Conservation (phyloP, 2,113 vertebrate genomes). For the Xenopus tropicalis region DNA sequence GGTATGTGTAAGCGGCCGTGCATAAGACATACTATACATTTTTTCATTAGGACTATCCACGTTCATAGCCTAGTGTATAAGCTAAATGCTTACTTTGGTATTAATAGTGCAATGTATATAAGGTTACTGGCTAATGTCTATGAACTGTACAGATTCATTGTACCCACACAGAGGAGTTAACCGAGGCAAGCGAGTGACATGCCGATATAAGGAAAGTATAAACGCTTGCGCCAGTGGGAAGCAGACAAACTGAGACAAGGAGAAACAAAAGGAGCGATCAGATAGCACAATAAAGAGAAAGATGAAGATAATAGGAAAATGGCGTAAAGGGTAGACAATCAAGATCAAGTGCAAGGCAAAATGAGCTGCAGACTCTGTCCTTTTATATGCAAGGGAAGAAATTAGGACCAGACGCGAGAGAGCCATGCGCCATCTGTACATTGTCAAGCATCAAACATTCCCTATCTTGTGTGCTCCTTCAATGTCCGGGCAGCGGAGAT, state of each 20-base stretch:
- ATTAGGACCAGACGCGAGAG: slow-evolving; percentile 36
- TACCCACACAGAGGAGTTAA: no score
- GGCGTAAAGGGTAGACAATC: slow-evolving; percentile 28
- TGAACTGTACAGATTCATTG: no score
- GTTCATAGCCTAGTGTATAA: no score
- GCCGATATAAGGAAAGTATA: no score
- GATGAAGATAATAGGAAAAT: slow-evolving; percentile 28
- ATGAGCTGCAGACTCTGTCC: slow-evolving; percentile 32
- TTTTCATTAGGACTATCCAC: no score
- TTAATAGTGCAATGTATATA: no score
- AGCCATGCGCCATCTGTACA: slow-evolving; percentile 26
- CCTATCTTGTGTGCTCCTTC: slow-evolving; percentile 12
- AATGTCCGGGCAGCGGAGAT: slow-evolving; percentile 39
- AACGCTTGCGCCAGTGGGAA: no score
- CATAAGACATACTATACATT: no score
- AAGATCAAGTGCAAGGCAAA: slow-evolving; percentile 24
- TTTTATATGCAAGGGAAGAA: slow-evolving; percentile 36
- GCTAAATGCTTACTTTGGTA: no score
- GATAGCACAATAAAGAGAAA: not conserved
- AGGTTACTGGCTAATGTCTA: no score
- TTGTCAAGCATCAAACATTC: slow-evolving; percentile 39
- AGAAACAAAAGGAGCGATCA: slow-evolving; percentile 19
- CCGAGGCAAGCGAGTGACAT: no score
- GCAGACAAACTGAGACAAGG: not conserved
- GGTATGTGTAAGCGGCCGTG: no score